These are phyloP conservation scores for Telenomus remus DNA, from an alignment of 1,140 invertebrate species.

Conservation along the genomic window DNA sequence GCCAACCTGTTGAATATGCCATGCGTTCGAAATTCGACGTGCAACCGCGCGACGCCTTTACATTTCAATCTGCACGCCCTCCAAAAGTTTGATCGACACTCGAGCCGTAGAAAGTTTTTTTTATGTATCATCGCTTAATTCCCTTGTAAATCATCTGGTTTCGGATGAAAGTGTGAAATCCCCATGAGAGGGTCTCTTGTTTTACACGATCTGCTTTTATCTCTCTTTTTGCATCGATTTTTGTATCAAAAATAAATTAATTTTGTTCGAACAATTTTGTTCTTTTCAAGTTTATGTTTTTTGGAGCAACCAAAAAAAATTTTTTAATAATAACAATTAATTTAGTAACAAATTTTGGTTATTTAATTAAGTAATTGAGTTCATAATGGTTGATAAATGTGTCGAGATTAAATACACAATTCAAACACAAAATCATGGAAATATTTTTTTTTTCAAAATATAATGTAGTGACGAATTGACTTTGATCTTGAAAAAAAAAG, in stretches of 20 bases:
- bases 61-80: constrained; percentile 33
- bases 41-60: constrained; percentile 14
- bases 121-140: constrained; percentile 25
- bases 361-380: too few species aligned
- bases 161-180: constrained; percentile 39
- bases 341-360: too few species aligned
- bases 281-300: too few species aligned
- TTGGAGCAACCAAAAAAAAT: too few species aligned
- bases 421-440: too few species aligned
- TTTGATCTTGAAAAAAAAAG: not conserved
- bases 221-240: not conserved
- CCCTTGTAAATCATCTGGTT: constrained; percentile 25
- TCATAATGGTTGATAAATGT: too few species aligned
- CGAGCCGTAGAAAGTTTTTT: constrained; percentile 29
- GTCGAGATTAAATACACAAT: too few species aligned
- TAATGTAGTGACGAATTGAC: not conserved
- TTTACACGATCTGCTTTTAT: not conserved
- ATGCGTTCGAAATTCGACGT: constrained; percentile 13
- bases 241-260: not conserved
- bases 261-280: not conserved
- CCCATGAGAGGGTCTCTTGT: not conserved
- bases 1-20: constrained; percentile 38
- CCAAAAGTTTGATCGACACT: constrained; percentile 27
- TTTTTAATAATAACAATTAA: too few species aligned
- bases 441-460: too few species aligned